Percentiles rank a stretch among this genome's conserved stretches.
phyloP scores from a whole-genome alignment of 2,888 invertebrate genomes.

The Isoperla grammatica region DNA sequence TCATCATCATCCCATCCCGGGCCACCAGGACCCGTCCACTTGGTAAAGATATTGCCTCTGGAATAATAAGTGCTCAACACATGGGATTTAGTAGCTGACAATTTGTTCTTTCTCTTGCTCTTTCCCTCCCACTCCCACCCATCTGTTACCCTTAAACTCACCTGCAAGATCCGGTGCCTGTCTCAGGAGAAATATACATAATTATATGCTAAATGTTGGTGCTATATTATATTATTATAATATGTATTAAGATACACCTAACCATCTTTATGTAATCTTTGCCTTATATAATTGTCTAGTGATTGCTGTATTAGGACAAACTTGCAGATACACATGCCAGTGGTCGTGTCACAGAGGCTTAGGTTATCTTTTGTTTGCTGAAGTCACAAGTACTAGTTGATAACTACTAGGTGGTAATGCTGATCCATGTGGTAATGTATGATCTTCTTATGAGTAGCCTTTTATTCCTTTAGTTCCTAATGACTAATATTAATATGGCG shows the following conservation, averaged over 20 bases:
- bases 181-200: conserved; percentile 3
- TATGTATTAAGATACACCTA: no score
- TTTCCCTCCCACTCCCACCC: conserved; percentile 13
- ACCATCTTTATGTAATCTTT: conserved; percentile 1
- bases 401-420: no score
- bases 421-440: no score
- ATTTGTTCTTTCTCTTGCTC: not conserved
- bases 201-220: not conserved
- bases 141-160: conserved; percentile 24
- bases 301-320: conserved; percentile 5
- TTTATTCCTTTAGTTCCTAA: no score
- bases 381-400: no score
- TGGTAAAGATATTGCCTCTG: conserved; percentile 26
- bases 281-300: not conserved
- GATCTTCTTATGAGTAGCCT: no score
- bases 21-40: conserved; percentile 28
- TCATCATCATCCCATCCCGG: conserved; percentile 21
- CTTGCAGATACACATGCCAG: no score
- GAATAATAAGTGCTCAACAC: conserved; percentile 32
- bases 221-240: no score
- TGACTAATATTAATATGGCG: no score
- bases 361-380: no score
- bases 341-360: no score
- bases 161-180: conserved; percentile 21
- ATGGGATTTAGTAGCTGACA: conserved; percentile 30